These are phyloP conservation scores for Eubasilissa regina DNA, from an alignment of 1,140 invertebrate genomes.

Conservation along the genomic window DNA sequence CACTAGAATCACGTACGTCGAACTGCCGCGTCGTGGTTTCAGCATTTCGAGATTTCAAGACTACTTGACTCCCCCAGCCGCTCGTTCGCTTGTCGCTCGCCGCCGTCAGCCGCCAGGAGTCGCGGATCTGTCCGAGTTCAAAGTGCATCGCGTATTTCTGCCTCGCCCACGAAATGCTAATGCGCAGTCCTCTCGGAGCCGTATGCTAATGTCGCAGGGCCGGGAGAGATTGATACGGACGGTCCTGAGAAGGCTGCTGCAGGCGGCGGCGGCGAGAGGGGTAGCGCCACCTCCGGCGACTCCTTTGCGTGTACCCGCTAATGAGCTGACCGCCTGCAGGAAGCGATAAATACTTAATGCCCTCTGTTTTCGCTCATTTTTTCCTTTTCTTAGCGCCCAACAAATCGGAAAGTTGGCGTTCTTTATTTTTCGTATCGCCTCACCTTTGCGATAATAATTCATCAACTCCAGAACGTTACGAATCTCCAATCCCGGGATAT, in stretches of 20 bases:
- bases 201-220: slow-evolving; percentile 11
- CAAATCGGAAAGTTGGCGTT: not conserved
- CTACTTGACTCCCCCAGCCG: slow-evolving; percentile 2
- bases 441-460: not conserved
- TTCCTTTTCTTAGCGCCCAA: not conserved
- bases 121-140: slow-evolving; percentile 12
- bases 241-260: not conserved
- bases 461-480: no score
- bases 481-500: no score
- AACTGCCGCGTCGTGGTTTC: not conserved
- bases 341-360: slow-evolving; percentile 57
- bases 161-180: slow-evolving; percentile 25
- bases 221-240: slow-evolving; percentile 26
- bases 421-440: not conserved
- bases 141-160: slow-evolving; percentile 14
- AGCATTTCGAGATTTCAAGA: slow-evolving; percentile 37
- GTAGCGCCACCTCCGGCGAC: slow-evolving; percentile 3
- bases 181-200: slow-evolving; percentile 1
- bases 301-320: slow-evolving; percentile 51
- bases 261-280: not conserved
- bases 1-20: slow-evolving; percentile 13
- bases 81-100: not conserved
- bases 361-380: not conserved
- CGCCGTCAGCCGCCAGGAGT: not conserved
- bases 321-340: slow-evolving; percentile 56